Percentiles rank a stretch among this genome's conserved stretches.
Conservation (phyloP, 2,888 invertebrate genomes). For the Deroplatys truncata region DNA sequence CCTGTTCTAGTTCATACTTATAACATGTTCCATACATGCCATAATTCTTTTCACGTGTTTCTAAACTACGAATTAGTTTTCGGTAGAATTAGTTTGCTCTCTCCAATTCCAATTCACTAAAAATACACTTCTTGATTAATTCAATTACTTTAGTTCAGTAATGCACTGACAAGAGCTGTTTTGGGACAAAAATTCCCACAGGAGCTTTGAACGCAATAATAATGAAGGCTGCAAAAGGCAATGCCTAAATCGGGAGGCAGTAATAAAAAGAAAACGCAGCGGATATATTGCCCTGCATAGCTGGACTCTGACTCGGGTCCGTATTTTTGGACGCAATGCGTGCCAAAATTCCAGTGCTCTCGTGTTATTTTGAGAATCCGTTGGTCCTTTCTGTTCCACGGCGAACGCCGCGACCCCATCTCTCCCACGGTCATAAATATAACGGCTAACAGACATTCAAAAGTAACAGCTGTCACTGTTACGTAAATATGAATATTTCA, state of each 20-base stretch:
- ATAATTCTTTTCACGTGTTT: too few relatives aligned
- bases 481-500: not conserved
- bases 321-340: not conserved
- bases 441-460: not conserved
- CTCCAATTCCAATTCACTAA: too few relatives aligned
- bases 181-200: too few relatives aligned
- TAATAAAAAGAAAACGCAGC: not conserved
- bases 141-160: too few relatives aligned
- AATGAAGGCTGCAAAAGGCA: not conserved
- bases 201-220: not conserved
- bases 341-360: constrained; percentile 12
- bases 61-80: too few relatives aligned
- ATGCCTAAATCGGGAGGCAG: not conserved
- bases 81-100: too few relatives aligned
- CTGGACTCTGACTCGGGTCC: not conserved
- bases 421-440: not conserved
- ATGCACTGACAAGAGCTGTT: too few relatives aligned
- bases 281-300: not conserved
- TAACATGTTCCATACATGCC: too few relatives aligned
- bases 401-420: not conserved
- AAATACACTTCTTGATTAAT: too few relatives aligned
- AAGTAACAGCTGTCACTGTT: not conserved
- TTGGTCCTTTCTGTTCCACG: not conserved
- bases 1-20: too few relatives aligned
- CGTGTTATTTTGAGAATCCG: not conserved